Base-by-base conservation (phyloP, 2,113 vertebrate species). In the Clarias gariepinus region DNA sequence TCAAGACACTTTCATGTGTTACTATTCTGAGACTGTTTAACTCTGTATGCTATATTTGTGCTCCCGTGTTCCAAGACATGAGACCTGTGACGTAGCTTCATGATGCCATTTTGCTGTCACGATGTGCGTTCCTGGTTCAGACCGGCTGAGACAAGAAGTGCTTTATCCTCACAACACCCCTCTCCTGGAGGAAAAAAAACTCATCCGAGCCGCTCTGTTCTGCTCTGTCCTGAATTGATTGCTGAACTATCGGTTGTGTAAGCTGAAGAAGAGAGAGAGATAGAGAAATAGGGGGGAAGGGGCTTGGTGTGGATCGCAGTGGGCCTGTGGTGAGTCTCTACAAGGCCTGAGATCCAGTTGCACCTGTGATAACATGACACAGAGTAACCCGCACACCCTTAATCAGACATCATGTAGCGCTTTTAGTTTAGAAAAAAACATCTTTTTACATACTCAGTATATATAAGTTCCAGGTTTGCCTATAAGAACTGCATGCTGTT, bases 161-260 rank as follows among this genome's bases (percentile, higher is more conserved):
- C 3, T 73, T 78, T 81, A 73, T 76, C 81, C 30, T 57, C 77
- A 84, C 78, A 82, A 28, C 64, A 68, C 57, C 7, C 74, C 0
- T 30, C 18, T 53, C 47, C 55, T 9, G 4, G 2, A 3, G 47
- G 47, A 47, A 47, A 47, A 76, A 57, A 68, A 77, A 68, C 69
- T 30, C 30, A 41, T 3, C 19, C n/a, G 21, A 52, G 28, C 55
- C 41, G 68, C 71, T 81, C 79, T 60, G 61, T 16, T 84, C 81
- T 69, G 71, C 73, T 4, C 73, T 80, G 53, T 52, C 7, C 28
- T 73, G 41, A 60, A 93, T 93, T 84, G 92, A 95, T 93, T 73
- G 64, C 57, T 80, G 89, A 89, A 83, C 89, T 69, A 36, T 85
- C 71, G 30, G 83, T 93, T 93, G 92, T 77, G 84, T 85, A 93